Conservation (phyloP, 2,113 vertebrate genomes). For the Marcusenius ussheri region DNA sequence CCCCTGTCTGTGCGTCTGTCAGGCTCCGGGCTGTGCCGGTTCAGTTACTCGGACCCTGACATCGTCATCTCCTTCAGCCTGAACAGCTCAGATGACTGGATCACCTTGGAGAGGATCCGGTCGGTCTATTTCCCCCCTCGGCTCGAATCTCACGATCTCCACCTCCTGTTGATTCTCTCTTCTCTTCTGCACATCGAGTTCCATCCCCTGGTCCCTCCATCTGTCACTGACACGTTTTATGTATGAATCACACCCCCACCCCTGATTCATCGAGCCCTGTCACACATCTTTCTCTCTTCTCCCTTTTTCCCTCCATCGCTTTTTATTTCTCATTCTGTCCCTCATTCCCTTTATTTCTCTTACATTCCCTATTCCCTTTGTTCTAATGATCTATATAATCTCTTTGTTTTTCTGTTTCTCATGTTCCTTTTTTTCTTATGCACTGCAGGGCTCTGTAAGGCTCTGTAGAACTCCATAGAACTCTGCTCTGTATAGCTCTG, state of each 20-base stretch:
- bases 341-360: not conserved
- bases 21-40: slow-evolving; percentile 92
- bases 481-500: not conserved
- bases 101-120: slow-evolving; percentile 88
- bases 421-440: not conserved
- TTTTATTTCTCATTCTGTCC: not conserved
- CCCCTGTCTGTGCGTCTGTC: slow-evolving; percentile 14
- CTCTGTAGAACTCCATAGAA: not conserved
- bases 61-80: slow-evolving; percentile 82
- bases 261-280: not conserved
- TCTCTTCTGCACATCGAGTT: not conserved
- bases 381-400: not conserved
- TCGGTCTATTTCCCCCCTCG: slow-evolving; percentile 51
- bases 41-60: slow-evolving; percentile 89
- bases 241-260: slow-evolving; percentile 40
- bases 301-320: slow-evolving; percentile 17
- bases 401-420: not conserved
- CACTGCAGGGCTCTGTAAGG: not conserved
- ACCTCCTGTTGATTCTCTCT: not conserved
- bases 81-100: slow-evolving; percentile 81
- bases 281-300: slow-evolving; percentile 34
- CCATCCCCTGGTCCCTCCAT: slow-evolving; percentile 38
- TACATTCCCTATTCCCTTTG: not conserved
- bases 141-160: slow-evolving; percentile 11
- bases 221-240: slow-evolving; percentile 40